These are phyloP conservation scores for Melinaea marsaeus DNA, from an alignment of 2,888 invertebrate genomes.

Conservation along the genomic window DNA sequence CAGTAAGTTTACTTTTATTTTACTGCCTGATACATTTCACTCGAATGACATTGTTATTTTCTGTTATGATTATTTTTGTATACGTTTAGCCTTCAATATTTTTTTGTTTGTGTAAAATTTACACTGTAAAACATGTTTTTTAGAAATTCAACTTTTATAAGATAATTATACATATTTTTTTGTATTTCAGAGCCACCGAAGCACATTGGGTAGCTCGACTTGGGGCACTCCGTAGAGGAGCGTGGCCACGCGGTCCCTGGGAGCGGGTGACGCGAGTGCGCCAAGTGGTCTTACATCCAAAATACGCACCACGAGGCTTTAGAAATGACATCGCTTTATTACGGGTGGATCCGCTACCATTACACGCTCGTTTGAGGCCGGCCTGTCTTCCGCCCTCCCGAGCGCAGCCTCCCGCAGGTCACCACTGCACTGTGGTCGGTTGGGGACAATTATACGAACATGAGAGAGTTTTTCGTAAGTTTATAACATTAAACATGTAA, in stretches of 20 bases:
- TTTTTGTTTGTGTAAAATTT: background rate
- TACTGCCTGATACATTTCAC: background rate
- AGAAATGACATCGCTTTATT: slow-evolving; percentile 87
- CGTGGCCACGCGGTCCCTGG: slow-evolving; percentile 85
- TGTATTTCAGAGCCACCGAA: slow-evolving; percentile 78
- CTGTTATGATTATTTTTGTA: background rate
- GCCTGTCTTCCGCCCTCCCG: slow-evolving; percentile 77
- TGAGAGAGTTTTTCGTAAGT: slow-evolving; percentile 88
- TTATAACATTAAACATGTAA: background rate
- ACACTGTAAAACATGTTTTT: no score
- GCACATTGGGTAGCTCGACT: slow-evolving; percentile 90
- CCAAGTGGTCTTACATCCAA: slow-evolving; percentile 82
- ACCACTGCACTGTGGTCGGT: slow-evolving; percentile 86
- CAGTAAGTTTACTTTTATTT: slow-evolving; percentile 74
- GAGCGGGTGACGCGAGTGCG: slow-evolving; percentile 83
- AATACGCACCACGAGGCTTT: slow-evolving; percentile 86
- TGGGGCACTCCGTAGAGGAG: slow-evolving; percentile 84
- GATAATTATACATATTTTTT: background rate
- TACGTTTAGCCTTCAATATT: background rate
- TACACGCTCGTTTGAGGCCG: slow-evolving; percentile 65
- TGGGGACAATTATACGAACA: slow-evolving; percentile 90
- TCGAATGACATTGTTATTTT: background rate
- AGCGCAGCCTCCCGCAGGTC: slow-evolving; percentile 79
- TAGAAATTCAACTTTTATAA: no score
- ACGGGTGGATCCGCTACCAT: slow-evolving; percentile 79